Evolutionary conservation across 2,113 vertebrate genomes (phyloP).

Genomic region (Motacilla tschutschensis): DNA sequence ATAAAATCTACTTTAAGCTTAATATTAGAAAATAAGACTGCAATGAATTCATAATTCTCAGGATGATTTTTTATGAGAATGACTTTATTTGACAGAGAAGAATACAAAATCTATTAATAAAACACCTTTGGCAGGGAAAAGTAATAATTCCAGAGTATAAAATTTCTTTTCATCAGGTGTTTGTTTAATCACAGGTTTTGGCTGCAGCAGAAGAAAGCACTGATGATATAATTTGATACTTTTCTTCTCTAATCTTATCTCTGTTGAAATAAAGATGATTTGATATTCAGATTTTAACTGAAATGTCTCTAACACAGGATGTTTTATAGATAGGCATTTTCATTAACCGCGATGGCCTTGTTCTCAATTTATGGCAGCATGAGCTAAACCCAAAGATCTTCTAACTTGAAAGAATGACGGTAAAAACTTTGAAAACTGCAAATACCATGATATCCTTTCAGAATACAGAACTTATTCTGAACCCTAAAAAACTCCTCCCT

Average conservation of each 20-base stretch:
- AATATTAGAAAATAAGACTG: not conserved
- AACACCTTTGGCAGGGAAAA: not conserved
- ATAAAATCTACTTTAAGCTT: not conserved
- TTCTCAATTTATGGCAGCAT: not conserved
- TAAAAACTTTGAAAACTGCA: not conserved
- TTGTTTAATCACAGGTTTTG: slow-evolving; percentile 2
- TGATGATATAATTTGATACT: not conserved
- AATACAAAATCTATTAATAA: not conserved
- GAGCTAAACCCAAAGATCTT: not conserved
- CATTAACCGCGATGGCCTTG: not conserved
- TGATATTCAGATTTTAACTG: not conserved
- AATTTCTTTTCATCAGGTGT: not conserved
- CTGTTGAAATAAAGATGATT: not conserved
- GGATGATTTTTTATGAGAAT: not conserved
- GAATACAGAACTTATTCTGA: not conserved
- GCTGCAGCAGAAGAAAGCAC: not conserved
- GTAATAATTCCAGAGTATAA: not conserved
- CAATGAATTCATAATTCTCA: not conserved
- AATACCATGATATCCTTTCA: not conserved
- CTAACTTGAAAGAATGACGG: not conserved
- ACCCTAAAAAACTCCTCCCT: not conserved
- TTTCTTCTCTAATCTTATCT: not conserved
- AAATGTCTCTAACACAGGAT: not conserved
- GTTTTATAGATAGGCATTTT: not conserved
- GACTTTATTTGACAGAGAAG: not conserved